Percentiles rank a stretch among this genome's conserved stretches.
phyloP scores from a whole-genome alignment of 2,113 vertebrate species.

The Amphilophus citrinellus region DNA sequence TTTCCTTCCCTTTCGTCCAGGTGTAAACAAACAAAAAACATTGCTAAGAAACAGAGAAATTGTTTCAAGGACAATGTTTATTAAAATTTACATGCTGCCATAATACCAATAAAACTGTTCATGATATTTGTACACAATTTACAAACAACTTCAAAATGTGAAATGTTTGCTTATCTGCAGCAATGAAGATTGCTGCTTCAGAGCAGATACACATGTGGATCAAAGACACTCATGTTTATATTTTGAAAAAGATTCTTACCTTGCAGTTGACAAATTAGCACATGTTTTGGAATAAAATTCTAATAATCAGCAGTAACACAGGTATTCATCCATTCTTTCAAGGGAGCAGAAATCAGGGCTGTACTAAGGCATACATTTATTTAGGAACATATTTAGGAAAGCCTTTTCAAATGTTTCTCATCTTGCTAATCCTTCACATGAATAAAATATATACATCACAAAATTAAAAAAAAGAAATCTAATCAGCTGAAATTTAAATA shows the following conservation, averaged over 20 bases:
- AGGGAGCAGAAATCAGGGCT: slow-evolving; percentile 16
- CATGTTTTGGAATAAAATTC: slow-evolving; percentile 32
- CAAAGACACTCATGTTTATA: slow-evolving; percentile 34
- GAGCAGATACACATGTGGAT: slow-evolving; percentile 41
- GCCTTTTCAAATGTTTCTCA: not conserved
- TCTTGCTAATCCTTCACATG: slow-evolving; percentile 1
- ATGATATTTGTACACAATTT: slow-evolving; percentile 78
- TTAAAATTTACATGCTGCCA: slow-evolving; percentile 82
- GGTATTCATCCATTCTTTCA: not conserved
- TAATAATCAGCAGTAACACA: slow-evolving; percentile 24
- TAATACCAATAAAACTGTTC: slow-evolving; percentile 69
- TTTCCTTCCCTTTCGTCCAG: slow-evolving; percentile 16
- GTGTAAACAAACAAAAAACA: slow-evolving; percentile 24
- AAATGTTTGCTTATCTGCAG: slow-evolving; percentile 53
- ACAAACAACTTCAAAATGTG: slow-evolving; percentile 65
- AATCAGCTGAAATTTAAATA: slow-evolving; percentile 31
- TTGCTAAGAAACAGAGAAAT: slow-evolving; percentile 15
- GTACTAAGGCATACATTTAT: slow-evolving; percentile 56
- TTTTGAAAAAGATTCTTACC: slow-evolving; percentile 25
- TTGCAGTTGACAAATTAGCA: slow-evolving; percentile 37
- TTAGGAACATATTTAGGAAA: slow-evolving; percentile 16
- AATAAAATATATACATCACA: slow-evolving; percentile 65
- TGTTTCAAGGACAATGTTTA: slow-evolving; percentile 75
- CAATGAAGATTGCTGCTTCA: slow-evolving; percentile 32
- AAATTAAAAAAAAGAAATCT: slow-evolving; percentile 9